Percentiles rank a stretch among this genome's conserved stretches.
Evolutionary conservation across 2,113 vertebrate species (phyloP).

Genomic region (Campylorhamphus procurvoides): DNA sequence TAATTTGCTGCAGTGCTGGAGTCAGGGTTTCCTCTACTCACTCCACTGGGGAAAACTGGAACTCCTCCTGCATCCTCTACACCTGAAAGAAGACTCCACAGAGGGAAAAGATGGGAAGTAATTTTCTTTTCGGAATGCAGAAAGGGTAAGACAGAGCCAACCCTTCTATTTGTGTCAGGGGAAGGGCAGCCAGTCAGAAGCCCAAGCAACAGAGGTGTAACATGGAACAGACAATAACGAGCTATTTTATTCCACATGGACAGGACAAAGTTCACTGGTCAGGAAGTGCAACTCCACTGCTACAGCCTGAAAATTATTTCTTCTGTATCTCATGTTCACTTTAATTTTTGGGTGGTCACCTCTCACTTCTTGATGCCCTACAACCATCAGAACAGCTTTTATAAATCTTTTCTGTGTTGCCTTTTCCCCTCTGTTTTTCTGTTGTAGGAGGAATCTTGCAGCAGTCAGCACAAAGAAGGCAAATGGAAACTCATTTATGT

Average conservation of each 20-base stretch:
- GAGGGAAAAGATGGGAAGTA: background rate
- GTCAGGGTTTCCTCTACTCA: background rate
- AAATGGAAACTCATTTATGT: background rate
- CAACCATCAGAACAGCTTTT: background rate
- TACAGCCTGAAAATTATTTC: background rate
- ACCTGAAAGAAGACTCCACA: background rate
- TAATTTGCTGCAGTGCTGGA: background rate
- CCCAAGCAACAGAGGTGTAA: background rate
- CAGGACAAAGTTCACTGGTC: background rate
- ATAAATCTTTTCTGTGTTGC: background rate
- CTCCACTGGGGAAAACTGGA: accelerated
- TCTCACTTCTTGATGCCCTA: background rate
- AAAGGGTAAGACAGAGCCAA: background rate
- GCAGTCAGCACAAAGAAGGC: background rate
- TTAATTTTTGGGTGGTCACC: background rate
- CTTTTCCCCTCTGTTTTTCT: background rate
- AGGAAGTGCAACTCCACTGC: background rate
- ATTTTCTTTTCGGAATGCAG: background rate
- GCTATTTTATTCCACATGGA: background rate
- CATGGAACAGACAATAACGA: background rate
- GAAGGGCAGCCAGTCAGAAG: background rate
- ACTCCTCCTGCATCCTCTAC: background rate
- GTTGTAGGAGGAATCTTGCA: background rate
- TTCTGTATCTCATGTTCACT: background rate
- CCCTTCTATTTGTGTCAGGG: accelerated